These are phyloP conservation scores for Pseudochromis fuscus DNA, from an alignment of 2,797 vertebrate species.

Conservation along the genomic window DNA sequence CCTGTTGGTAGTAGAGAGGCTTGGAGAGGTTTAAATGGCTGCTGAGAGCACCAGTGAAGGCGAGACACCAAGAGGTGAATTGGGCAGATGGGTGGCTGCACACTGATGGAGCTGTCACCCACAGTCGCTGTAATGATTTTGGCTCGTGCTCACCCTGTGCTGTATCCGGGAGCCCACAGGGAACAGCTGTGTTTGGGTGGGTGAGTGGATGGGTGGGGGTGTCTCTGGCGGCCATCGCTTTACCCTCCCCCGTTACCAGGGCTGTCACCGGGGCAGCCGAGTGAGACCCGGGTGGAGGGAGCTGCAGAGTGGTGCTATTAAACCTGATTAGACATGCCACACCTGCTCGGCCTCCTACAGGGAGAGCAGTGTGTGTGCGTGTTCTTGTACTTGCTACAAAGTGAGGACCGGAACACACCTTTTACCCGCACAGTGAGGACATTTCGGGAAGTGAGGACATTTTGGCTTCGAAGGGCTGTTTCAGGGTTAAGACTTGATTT, in stretches of 20 bases:
- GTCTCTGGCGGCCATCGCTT: slow-evolving; percentile 53
- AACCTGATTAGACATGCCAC: slow-evolving; percentile 80
- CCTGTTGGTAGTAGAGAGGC: slow-evolving; percentile 33
- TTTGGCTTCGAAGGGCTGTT: no score
- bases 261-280: slow-evolving; percentile 87
- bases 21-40: slow-evolving; percentile 50
- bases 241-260: slow-evolving; percentile 62
- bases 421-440: no score
- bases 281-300: slow-evolving; percentile 75
- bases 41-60: slow-evolving; percentile 36
- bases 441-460: no score
- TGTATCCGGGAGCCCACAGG: slow-evolving; percentile 71
- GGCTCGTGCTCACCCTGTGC: slow-evolving; percentile 68
- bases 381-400: no score
- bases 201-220: slow-evolving; percentile 41
- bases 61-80: slow-evolving; percentile 38
- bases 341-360: slow-evolving; percentile 64
- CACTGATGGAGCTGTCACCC: slow-evolving; percentile 76
- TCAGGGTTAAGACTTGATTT: no score
- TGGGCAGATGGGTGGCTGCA: slow-evolving; percentile 57
- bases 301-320: slow-evolving; percentile 69
- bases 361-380: slow-evolving; percentile 26
- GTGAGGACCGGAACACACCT: no score
- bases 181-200: slow-evolving; percentile 88
- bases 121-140: slow-evolving; percentile 81